Evolutionary conservation across 1,140 invertebrate species (phyloP), one percentile per base, ranked within the genome.

Genomic region (Cheumatopsyche charites): DNA sequence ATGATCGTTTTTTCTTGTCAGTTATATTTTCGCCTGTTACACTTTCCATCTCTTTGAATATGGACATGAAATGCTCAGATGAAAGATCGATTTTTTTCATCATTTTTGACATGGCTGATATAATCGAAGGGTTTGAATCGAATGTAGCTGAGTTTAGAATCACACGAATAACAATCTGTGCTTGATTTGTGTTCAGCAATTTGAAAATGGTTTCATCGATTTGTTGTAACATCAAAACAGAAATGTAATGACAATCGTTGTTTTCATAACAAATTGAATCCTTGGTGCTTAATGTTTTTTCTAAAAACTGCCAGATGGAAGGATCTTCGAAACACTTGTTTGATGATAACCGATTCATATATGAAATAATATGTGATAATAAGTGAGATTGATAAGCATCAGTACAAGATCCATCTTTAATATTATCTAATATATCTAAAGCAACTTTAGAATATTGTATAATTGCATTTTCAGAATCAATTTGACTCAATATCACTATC

Each of bases 41-140:
- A 78, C 80, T 80, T 13, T 83, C 78, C 89, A 92, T 90, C 43
- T 77, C 78, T 15, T 84, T 79, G 0, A 93, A 78, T 72, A 91
- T 87, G 7, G 86, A 78, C 1, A 87, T 81, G 43, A 93, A 82
- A 13, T 91, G 82, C 25, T 84, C 77, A 6, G 89, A 88, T 70
- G 93, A 85, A 17, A 93, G 80, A 75, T 86, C 82, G 62, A 94
- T 89, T 73, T 88, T 88, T 77, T 91, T 92, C 42, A 94, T 86
- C 0, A 88, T 79, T 76, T 88, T 90, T 45, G 87, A 87, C 0
- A 88, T 87, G 0, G 82, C 78, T 41, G 87, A 83, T 7, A 88
- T 82, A 6, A 92, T 86, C n/a, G 78, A 81, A 12, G 86, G 80
- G 77, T 86, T 86, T 62, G 83, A 81, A 19, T 85, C 83, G n/a